Evolutionary conservation across 2,888 invertebrate species (phyloP), one percentile per base, ranked within the genome.

Genomic region (Idaea aversata): DNA sequence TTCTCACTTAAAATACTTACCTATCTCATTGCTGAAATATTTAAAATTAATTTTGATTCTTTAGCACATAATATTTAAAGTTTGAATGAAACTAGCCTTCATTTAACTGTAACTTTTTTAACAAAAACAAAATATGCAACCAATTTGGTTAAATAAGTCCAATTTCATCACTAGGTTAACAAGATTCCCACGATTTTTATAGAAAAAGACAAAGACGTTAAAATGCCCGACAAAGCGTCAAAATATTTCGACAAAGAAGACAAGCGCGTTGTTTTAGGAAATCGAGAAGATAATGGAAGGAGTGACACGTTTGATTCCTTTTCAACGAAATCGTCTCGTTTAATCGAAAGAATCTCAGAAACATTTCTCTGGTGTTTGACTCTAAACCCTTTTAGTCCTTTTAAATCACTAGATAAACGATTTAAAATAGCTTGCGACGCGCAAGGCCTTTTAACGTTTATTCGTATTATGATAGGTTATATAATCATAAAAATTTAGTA

Each of bases 231-330:
- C 70, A 72, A 86, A 85, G 88, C 90, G 90, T 90, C 87, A 91
- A 91, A 74, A 87, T 89, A 91, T 88, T 88, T 88, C 80, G 82
- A 80, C 80, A 83, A 85, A 83, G 82, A 80, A 77, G 77, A 78
- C 73, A 80, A 82, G 82, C 76, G 83, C 82, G 80, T 80, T 83
- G 86, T 91, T 91, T 91, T 87, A 79, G 82, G 89, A 88, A 92
- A 91, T 84, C 84, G 80, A 81, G 82, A 84, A 87, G 86, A 88
- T 87, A 89, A 84, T 90, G 85, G 88, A 91, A 91, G 90, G 88
- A 86, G 91, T 88, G 90, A 91, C 91, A 88, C 89, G 83, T 88
- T 84, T 85, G 81, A 84, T 77, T 77, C 75, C 72, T 73, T 74
- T 91, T 90, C 91, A 81, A 75, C 78, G 91, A 91, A 92, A 76